Percentiles rank a stretch among this genome's conserved stretches.
Evolutionary conservation across 2,888 invertebrate species (phyloP).

Genomic region (Argynnis bischoffii): DNA sequence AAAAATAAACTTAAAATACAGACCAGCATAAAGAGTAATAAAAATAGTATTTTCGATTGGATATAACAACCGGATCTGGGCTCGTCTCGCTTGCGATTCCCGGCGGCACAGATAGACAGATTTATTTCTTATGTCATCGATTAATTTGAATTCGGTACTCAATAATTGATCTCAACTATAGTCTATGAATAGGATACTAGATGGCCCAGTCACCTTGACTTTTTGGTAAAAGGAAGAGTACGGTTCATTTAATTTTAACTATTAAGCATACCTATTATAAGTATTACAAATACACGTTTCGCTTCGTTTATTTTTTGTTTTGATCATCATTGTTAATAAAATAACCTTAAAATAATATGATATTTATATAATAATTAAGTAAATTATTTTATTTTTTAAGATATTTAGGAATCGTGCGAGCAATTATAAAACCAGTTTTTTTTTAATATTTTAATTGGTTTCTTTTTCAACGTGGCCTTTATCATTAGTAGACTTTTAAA

Average conservation of each 20-base stretch:
- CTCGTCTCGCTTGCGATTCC: conserved; percentile 60
- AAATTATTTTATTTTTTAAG: too few species aligned
- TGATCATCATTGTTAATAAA: too few species aligned
- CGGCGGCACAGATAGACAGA: conserved; percentile 56
- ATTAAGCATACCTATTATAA: neutral
- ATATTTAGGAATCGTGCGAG: too few species aligned
- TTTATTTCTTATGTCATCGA: conserved; percentile 74
- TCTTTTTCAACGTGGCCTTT: too few species aligned
- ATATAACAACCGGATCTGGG: conserved; percentile 77
- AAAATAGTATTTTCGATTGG: conserved; percentile 74
- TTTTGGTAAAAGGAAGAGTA: too few species aligned
- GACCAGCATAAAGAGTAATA: conserved; percentile 65
- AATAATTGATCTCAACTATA: conserved; percentile 13
- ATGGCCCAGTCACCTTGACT: conserved; percentile 1
- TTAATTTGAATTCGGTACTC: conserved; percentile 48
- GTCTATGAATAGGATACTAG: conserved; percentile 6
- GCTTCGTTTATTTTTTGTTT: too few species aligned
- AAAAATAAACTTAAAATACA: conserved; percentile 54
- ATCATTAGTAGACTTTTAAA: too few species aligned
- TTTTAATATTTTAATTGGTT: too few species aligned
- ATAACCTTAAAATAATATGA: too few species aligned
- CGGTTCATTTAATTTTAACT: neutral
- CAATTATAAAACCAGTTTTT: too few species aligned
- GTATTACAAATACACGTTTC: too few species aligned
- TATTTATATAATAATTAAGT: too few species aligned